These are phyloP conservation scores for Ornithorhynchus anatinus DNA, from an alignment of 2,113 vertebrate species.

Conservation along the genomic window DNA sequence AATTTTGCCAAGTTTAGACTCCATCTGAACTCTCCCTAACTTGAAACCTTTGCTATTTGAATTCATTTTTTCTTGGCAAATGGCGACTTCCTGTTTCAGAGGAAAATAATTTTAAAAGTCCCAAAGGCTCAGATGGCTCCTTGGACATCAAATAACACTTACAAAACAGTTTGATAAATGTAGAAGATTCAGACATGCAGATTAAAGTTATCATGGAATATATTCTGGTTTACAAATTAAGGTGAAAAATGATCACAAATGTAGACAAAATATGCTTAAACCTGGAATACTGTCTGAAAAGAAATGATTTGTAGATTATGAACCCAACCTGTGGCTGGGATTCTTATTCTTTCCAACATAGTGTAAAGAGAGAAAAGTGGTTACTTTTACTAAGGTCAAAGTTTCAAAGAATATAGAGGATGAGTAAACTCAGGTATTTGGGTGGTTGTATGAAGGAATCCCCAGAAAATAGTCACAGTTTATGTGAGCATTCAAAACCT, in stretches of 20 bases:
- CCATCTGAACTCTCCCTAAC: conserved; percentile 9
- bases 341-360: conserved; percentile 5
- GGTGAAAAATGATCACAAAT: background rate
- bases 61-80: conserved; percentile 5
- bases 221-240: background rate
- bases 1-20: background rate
- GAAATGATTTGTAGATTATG: background rate
- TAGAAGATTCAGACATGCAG: background rate
- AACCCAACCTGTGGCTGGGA: background rate
- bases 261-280: background rate
- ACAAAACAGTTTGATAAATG: background rate
- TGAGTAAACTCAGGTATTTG: too few relatives aligned
- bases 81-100: background rate
- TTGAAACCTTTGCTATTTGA: background rate
- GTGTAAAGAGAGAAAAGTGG: background rate
- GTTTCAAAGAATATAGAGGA: too few relatives aligned
- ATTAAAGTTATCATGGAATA: background rate
- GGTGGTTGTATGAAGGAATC: too few relatives aligned
- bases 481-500: too few relatives aligned
- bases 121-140: background rate
- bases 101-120: background rate
- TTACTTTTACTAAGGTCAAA: background rate
- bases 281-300: background rate
- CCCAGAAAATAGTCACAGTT: too few relatives aligned
- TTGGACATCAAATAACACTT: background rate